Percentiles rank a stretch among this genome's conserved stretches.
phyloP scores from a whole-genome alignment of 2,888 invertebrate species.

The Drosophila parthenogenetica region DNA sequence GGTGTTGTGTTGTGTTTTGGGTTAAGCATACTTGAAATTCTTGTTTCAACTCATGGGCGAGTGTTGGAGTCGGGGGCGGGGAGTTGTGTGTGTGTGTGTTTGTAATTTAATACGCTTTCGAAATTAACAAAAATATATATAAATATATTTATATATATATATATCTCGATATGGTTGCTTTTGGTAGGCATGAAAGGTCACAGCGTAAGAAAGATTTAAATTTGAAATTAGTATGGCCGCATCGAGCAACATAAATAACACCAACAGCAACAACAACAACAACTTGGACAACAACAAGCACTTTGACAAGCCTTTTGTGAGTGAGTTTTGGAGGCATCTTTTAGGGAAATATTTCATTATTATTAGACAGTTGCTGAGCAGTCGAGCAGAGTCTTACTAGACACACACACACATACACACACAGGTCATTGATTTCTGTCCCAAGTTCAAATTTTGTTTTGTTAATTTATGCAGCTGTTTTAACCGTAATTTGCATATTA shows the following conservation, averaged over 20 bases:
- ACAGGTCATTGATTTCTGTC: slow-evolving; percentile 68
- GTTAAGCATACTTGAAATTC: slow-evolving; percentile 82
- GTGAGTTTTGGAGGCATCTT: slow-evolving; percentile 34
- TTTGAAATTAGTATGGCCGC: slow-evolving; percentile 73
- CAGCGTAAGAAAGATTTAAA: slow-evolving; percentile 72
- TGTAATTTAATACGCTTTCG: slow-evolving; percentile 81
- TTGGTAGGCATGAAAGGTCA: slow-evolving; percentile 75
- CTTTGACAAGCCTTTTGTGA: slow-evolving; percentile 43
- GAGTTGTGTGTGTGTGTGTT: slow-evolving; percentile 43
- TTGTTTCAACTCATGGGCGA: slow-evolving; percentile 68
- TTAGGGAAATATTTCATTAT: slow-evolving; percentile 79
- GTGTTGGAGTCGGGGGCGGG: slow-evolving; percentile 30
- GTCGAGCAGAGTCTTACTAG: slow-evolving; percentile 22
- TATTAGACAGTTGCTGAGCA: slow-evolving; percentile 78
- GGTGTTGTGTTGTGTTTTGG: slow-evolving; percentile 65
- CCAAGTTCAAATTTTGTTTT: slow-evolving; percentile 20
- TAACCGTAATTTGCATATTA: slow-evolving; percentile 75
- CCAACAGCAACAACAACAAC: slow-evolving; percentile 19
- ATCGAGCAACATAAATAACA: slow-evolving; percentile 66
- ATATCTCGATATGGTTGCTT: slow-evolving; percentile 51
- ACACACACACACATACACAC: slow-evolving; percentile 23
- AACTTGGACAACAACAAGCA: slow-evolving; percentile 36
- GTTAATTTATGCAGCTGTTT: slow-evolving; percentile 70
- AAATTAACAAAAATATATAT: slow-evolving; percentile 71
- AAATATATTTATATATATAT: slow-evolving; percentile 37